Conservation (phyloP, 2,113 vertebrate species). For the Prunella himalayana region DNA sequence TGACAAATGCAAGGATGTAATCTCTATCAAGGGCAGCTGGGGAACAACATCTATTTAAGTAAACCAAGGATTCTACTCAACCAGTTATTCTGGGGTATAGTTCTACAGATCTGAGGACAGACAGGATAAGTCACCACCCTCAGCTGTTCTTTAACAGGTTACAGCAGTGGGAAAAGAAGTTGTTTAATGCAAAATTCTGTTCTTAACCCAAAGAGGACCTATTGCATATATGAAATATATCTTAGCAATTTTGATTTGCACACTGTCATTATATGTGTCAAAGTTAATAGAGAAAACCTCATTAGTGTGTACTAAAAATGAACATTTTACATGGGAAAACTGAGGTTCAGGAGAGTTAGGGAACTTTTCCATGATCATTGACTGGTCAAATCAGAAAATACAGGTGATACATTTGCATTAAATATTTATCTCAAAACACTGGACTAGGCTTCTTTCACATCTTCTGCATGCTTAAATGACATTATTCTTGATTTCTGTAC, state of each 20-base stretch:
- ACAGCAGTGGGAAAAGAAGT: neutral
- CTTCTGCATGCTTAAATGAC: neutral
- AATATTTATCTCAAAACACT: neutral
- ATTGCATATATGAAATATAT: neutral
- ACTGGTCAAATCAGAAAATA: neutral
- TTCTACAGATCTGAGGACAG: neutral
- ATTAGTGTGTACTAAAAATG: neutral
- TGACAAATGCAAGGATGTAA: neutral
- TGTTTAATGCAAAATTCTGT: neutral
- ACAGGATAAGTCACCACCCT: neutral
- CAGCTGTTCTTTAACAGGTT: neutral
- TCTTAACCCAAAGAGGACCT: neutral
- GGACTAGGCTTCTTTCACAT: neutral
- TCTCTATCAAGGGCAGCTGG: neutral
- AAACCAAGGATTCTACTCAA: neutral
- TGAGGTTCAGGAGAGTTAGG: neutral
- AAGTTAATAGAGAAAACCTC: neutral
- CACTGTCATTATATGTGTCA: neutral
- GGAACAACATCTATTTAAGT: neutral
- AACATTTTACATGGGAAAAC: neutral
- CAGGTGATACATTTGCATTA: neutral
- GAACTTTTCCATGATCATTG: neutral
- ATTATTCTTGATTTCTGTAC: neutral
- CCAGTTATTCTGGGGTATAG: neutral
- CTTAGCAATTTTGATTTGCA: neutral